Conservation (phyloP, 1,140 invertebrate species). For the Oedothorax gibbosus region DNA sequence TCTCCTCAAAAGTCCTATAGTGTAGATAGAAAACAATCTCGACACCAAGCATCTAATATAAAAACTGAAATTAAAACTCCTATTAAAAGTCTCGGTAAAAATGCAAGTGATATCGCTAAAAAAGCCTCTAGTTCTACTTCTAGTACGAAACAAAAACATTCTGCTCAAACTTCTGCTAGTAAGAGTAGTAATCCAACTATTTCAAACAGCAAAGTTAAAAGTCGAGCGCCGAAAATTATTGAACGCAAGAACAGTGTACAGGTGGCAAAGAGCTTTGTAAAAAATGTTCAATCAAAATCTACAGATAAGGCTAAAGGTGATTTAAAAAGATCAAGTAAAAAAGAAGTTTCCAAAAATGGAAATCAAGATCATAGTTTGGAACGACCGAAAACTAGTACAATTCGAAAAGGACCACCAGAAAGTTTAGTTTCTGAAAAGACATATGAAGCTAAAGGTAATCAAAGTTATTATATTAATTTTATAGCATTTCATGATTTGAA, state of each 20-base stretch:
- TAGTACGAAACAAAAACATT: background rate
- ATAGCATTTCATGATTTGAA: background rate
- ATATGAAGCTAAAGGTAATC: background rate
- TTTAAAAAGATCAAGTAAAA: slow-evolving; percentile 10
- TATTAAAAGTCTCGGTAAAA: background rate
- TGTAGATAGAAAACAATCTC: slow-evolving; percentile 28
- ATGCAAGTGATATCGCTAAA: background rate
- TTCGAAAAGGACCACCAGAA: slow-evolving; percentile 21
- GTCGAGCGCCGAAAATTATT: background rate
- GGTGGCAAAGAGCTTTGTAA: slow-evolving; percentile 55
- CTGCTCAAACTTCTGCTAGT: background rate
- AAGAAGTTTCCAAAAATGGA: background rate
- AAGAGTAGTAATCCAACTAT: background rate
- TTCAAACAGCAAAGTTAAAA: background rate
- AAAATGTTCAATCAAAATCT: slow-evolving; percentile 18
- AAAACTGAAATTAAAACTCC: background rate
- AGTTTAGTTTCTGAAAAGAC: background rate
- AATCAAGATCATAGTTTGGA: slow-evolving; percentile 7
- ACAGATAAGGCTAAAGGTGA: background rate
- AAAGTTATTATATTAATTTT: background rate
- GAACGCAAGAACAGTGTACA: slow-evolving; percentile 30
- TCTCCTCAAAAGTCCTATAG: slow-evolving; percentile 46
- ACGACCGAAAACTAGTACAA: slow-evolving; percentile 58
- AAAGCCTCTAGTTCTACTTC: background rate
- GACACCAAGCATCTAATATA: background rate